These are phyloP conservation scores for Halictus quadricinctus DNA, from an alignment of 2,888 invertebrate species.

Conservation along the genomic window DNA sequence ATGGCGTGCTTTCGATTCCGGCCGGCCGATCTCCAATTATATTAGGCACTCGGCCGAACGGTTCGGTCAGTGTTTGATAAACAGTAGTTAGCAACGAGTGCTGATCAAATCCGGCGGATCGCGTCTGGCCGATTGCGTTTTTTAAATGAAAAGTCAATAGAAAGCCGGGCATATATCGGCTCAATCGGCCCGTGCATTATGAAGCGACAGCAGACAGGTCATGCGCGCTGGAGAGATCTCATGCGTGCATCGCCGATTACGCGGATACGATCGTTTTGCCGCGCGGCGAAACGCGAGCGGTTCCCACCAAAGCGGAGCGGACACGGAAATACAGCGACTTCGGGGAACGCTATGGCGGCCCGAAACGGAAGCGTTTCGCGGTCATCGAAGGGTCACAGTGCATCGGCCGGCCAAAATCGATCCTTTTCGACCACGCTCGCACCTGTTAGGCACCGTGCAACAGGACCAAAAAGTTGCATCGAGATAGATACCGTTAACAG, in stretches of 20 bases:
- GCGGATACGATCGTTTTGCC: conserved; percentile 2
- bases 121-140: conserved; percentile 32
- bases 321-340: not conserved
- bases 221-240: not conserved
- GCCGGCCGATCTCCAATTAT: conserved; percentile 40
- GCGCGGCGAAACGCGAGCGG: not conserved
- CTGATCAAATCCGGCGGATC: conserved; percentile 45
- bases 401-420: not conserved
- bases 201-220: conserved; percentile 1
- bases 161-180: conserved; percentile 5
- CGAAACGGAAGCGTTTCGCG: not conserved
- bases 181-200: conserved; percentile 36
- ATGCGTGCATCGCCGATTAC: conserved; percentile 2
- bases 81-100: conserved; percentile 41
- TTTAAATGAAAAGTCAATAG: conserved; percentile 59
- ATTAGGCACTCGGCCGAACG: conserved; percentile 37
- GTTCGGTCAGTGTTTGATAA: conserved; percentile 49
- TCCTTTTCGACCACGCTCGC: not conserved
- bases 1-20: conserved; percentile 32
- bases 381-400: not conserved
- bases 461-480: not conserved
- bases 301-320: not conserved
- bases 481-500: not conserved
- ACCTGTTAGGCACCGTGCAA: not conserved
- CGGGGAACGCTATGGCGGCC: not conserved